Base-by-base conservation (phyloP, 2,797 vertebrate species). In the Austrolebias charrua region DNA sequence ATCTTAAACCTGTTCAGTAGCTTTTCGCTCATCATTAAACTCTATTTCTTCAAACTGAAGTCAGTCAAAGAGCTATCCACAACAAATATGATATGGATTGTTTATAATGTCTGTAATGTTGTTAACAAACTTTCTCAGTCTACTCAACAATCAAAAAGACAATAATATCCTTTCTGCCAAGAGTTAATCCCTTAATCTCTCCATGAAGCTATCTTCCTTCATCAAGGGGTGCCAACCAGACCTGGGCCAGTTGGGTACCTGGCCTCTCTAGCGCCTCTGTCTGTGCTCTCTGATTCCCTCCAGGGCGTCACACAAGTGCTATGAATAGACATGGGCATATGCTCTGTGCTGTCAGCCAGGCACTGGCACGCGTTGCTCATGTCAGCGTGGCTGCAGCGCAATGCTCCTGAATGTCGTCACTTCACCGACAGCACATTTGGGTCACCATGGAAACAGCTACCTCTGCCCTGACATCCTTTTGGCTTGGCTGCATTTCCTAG, bases 391-490 rank as follows among this genome's bases (percentile, higher is more conserved):
- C 69, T 69, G 47, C 84, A 69, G 79, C 51, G 69, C 81, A 76
- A 75, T 40, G 72, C 80, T 90, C 85, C 84, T 42, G 12, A 86
- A 64, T 75, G 79, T 78, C 83, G 90, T 92, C 91, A 90, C 86
- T 85, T 69, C 84, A 87, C 84, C 52, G 73, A 83, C 83, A 81
- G 86, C 85, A 86, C 89, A 86, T 88, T 88, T 29, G 58, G 80
- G 90, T 94, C 71, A 69, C 89, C 88, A 93, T 93, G 91, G 92
- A 92, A 93, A 94, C 93, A 75, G 73, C 85, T 86, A 82, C 71
- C 69, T 60, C 75, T 86, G 82, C 81, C 85, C 79, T 78, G 67
- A 69, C 62, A 83, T 79, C 57, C 69, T 44, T 55, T 70, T 24
- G 24, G 55, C 56, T 33, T 6, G 69, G 55, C 56, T 75, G 71